Evolutionary conservation across 2,888 invertebrate genomes (phyloP).

Genomic region (Cerceris rybyensis): DNA sequence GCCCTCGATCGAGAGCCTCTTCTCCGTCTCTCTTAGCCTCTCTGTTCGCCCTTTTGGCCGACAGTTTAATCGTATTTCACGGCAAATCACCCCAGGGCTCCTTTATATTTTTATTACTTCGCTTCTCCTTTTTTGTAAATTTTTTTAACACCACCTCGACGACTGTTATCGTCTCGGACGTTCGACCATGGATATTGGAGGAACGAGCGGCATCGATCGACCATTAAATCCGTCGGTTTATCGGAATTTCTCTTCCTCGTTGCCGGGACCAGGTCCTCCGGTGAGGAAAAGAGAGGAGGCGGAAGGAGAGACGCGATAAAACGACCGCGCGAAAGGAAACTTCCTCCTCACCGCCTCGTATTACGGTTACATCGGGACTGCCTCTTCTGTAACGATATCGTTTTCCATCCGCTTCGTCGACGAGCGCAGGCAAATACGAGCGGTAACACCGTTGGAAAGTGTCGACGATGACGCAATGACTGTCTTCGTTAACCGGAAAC

Average conservation of each 20-base stretch:
- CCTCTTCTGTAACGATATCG: background rate
- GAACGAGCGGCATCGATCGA: constrained; percentile 30
- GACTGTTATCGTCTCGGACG: constrained; percentile 55
- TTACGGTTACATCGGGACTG: background rate
- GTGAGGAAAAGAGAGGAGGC: constrained; percentile 7
- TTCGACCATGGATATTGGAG: constrained; percentile 21
- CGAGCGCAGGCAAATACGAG: background rate
- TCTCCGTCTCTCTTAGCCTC: constrained; percentile 12
- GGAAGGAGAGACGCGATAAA: background rate
- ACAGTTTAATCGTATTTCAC: constrained; percentile 71
- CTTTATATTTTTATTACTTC: constrained; percentile 20
- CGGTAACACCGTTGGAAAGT: background rate
- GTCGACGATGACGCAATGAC: background rate
- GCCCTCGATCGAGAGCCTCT: background rate
- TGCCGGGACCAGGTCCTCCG: constrained; percentile 9
- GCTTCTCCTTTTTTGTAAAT: constrained; percentile 12
- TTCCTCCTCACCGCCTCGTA: background rate
- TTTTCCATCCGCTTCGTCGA: background rate
- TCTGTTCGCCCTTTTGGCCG: constrained; percentile 26
- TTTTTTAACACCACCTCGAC: constrained; percentile 44
- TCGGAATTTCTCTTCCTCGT: constrained; percentile 31
- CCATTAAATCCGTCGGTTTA: constrained; percentile 61
- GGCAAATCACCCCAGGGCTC: constrained; percentile 54
- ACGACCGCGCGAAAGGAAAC: background rate
- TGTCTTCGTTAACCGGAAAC: background rate